phyloP scores from a whole-genome alignment of 2,797 vertebrate species.

The Notoglanidium macrostoma region DNA sequence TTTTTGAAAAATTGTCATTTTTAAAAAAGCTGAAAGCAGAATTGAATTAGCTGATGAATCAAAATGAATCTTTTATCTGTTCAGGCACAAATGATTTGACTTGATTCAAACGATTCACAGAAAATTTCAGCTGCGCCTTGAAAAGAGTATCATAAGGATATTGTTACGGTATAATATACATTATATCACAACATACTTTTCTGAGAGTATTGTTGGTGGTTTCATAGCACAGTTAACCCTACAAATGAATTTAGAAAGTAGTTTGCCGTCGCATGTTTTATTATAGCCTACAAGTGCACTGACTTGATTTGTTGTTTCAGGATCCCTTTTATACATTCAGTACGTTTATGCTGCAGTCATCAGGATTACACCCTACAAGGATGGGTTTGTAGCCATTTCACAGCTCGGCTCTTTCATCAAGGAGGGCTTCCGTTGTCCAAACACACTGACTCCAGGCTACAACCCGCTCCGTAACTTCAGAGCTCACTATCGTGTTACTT shows the following conservation, averaged over 20 bases:
- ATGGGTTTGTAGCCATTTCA: slow-evolving; percentile 75
- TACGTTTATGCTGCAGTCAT: slow-evolving; percentile 73
- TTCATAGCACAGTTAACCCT: not conserved
- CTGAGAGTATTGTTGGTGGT: not conserved
- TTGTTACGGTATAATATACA: not conserved
- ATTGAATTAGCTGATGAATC: not conserved
- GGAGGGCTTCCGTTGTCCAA: slow-evolving; percentile 74
- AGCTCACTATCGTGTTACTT: slow-evolving; percentile 73
- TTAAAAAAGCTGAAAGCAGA: not conserved
- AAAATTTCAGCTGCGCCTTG: not conserved
- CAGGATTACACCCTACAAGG: slow-evolving; percentile 69
- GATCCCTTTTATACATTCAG: slow-evolving; percentile 76
- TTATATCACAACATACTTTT: not conserved
- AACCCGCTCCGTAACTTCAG: slow-evolving; percentile 73
- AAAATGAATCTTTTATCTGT: not conserved
- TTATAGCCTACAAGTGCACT: not conserved
- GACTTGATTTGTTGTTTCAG: slow-evolving; percentile 57
- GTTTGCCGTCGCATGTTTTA: not conserved
- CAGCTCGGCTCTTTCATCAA: slow-evolving; percentile 68
- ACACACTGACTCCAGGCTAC: slow-evolving; percentile 56
- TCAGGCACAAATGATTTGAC: not conserved
- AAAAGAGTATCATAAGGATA: too few relatives aligned
- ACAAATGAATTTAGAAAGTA: not conserved
- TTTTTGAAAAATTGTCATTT: not conserved
- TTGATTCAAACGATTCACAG: not conserved